These are phyloP conservation scores for Acleris holmiana DNA, from an alignment of 2,888 invertebrate species.

Conservation along the genomic window DNA sequence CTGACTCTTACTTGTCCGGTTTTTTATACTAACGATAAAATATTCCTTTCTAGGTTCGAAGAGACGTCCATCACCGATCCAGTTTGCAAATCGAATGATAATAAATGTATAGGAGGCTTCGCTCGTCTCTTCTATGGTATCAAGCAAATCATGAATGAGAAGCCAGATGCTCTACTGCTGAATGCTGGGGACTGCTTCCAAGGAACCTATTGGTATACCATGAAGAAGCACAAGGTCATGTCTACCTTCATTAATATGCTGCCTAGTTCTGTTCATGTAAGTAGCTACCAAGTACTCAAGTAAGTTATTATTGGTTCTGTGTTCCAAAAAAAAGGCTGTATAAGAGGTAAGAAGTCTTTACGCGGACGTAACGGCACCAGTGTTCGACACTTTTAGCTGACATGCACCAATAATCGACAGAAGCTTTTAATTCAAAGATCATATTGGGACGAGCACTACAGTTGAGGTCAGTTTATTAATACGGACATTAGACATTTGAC, in stretches of 20 bases:
- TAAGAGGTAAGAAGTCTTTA: too few species aligned
- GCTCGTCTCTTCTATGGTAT: slow-evolving; percentile 86
- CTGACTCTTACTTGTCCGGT: too few species aligned
- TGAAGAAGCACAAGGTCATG: slow-evolving; percentile 89
- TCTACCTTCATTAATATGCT: slow-evolving; percentile 90
- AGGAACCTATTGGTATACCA: slow-evolving; percentile 92
- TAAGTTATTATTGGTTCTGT: neutral
- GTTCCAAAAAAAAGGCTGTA: too few species aligned
- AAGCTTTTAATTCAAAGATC: too few species aligned
- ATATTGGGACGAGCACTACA: too few species aligned
- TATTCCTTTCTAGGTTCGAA: slow-evolving; percentile 80
- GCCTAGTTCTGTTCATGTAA: slow-evolving; percentile 90
- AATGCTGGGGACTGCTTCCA: slow-evolving; percentile 94
- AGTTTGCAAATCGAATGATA: slow-evolving; percentile 77
- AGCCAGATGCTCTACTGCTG: slow-evolving; percentile 86
- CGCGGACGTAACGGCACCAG: too few species aligned
- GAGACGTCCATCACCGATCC: slow-evolving; percentile 83
- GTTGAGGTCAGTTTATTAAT: too few species aligned
- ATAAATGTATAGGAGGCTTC: slow-evolving; percentile 87
- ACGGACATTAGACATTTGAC: too few species aligned
- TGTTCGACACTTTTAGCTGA: too few species aligned
- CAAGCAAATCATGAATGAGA: slow-evolving; percentile 67
- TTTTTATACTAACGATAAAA: neutral
- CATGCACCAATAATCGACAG: too few species aligned
- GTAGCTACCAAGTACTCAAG: slow-evolving; percentile 42